Evolutionary conservation across 2,888 invertebrate species (phyloP), one percentile per base, ranked within the genome.

Genomic region (Orthosia gothica): DNA sequence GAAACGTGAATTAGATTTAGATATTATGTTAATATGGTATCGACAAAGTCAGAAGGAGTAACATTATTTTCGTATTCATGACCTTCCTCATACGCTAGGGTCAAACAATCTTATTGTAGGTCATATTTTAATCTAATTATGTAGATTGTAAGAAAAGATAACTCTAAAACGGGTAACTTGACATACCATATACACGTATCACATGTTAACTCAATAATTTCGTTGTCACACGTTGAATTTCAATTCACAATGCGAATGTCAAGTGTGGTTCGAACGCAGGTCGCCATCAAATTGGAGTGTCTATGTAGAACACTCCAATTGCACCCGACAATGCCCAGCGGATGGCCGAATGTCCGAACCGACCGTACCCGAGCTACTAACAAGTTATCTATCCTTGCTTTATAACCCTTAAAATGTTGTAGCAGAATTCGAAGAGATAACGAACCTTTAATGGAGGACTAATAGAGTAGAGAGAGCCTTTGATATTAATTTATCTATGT

Each of bases 251-350:
- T 18, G 5, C 32, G 15, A 15, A 64, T 64, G 23, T 76, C 50
- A 59, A 62, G 76, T 54, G 47, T 52, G 40, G 18, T 47, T 61
- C 18, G 32, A 45, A 82, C n/a, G 59, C 54, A 52, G 49, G 40
- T 55, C 45, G 45, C 32, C 63, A 64, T 76, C 79, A 71, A 71
- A 79, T 47, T 69, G 69, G 52, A 79, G 82, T 61, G 82, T 67
- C 40, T 57, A 76, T 66, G 52, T 55, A 77, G 70, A 54, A 68
- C 67, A 70, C 66, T 63, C 52, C 50, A 70, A 76, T 80, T 63
- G 47, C 66, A 64, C 52, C 52, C 49, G 45, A 77, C 59, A 73
- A 40, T 23, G 13, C 47, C 16, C 45, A 61, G 20, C 55, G 13
- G 11, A 40, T 47, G 15, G 18, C 16, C 18, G 47, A 75, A 58